phyloP scores from a whole-genome alignment of 2,797 vertebrate species.

The Amniataba percoides region DNA sequence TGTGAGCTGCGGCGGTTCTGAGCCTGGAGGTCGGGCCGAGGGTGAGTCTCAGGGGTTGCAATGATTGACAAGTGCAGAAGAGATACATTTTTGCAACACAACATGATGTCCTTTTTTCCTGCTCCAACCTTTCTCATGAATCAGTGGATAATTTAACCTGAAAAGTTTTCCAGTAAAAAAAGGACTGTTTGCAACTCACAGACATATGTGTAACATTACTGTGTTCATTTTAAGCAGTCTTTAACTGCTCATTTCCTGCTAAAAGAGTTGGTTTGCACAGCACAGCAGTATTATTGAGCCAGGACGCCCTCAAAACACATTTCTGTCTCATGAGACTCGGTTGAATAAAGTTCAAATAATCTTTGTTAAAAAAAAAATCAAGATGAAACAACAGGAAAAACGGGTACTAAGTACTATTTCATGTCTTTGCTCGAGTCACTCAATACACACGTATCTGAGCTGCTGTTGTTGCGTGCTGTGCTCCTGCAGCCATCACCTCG shows the following conservation, averaged over 20 bases:
- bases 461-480: constrained; percentile 7
- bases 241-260: not conserved
- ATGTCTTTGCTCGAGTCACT: not conserved
- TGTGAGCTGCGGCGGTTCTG: not conserved
- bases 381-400: not conserved
- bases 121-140: not conserved
- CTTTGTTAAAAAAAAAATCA: not conserved
- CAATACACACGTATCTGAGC: not conserved
- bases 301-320: not conserved
- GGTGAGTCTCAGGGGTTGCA: not conserved
- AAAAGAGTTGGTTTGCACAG: too few relatives aligned
- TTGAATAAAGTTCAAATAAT: not conserved
- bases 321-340: not conserved
- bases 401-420: not conserved
- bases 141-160: not conserved
- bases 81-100: too few relatives aligned
- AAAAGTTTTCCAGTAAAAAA: too few relatives aligned
- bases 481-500: constrained; percentile 35
- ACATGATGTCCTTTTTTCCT: not conserved
- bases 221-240: too few relatives aligned
- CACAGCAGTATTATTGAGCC: too few relatives aligned
- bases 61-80: not conserved
- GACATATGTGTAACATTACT: too few relatives aligned
- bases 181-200: too few relatives aligned
- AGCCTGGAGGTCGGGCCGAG: not conserved